A percentile compares a stretch with the other conserved stretches of the same genome.
phyloP scores from a whole-genome alignment of 1,140 invertebrate genomes.

The Trichomalopsis sarcophagae region DNA sequence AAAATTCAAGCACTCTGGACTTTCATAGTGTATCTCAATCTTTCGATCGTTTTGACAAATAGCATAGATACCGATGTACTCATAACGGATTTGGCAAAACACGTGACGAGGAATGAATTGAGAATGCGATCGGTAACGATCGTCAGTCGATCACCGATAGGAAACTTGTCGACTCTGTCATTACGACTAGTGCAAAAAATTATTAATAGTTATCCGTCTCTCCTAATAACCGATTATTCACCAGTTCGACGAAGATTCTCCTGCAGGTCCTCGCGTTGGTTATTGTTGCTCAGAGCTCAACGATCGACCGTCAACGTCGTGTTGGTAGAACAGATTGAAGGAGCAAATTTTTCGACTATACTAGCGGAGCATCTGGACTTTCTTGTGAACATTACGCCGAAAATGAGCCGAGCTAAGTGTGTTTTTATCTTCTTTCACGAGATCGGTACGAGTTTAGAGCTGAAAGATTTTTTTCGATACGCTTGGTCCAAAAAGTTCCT shows the following conservation, averaged over 20 bases:
- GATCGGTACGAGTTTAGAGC: neutral
- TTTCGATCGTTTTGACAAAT: neutral
- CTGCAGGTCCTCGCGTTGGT: too few relatives aligned
- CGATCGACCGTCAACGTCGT: too few relatives aligned
- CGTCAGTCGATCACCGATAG: too few relatives aligned
- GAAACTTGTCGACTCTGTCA: too few relatives aligned
- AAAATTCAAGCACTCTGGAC: neutral
- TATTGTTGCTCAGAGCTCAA: too few relatives aligned
- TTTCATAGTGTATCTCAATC: neutral
- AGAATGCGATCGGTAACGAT: too few relatives aligned
- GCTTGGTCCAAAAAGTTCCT: neutral
- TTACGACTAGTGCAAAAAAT: too few relatives aligned
- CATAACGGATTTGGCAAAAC: too few relatives aligned
- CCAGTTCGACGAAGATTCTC: too few relatives aligned
- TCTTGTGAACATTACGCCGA: neutral
- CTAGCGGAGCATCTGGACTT: neutral
- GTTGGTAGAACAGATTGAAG: neutral
- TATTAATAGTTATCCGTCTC: too few relatives aligned
- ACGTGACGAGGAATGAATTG: too few relatives aligned
- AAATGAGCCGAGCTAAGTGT: neutral
- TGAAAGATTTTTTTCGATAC: neutral
- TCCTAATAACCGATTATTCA: too few relatives aligned
- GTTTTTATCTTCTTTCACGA: neutral
- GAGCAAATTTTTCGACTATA: neutral
- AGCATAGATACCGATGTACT: neutral